Evolutionary conservation across 2,113 vertebrate species (phyloP).

Genomic region (Cyphomyrus discorhynchus): DNA sequence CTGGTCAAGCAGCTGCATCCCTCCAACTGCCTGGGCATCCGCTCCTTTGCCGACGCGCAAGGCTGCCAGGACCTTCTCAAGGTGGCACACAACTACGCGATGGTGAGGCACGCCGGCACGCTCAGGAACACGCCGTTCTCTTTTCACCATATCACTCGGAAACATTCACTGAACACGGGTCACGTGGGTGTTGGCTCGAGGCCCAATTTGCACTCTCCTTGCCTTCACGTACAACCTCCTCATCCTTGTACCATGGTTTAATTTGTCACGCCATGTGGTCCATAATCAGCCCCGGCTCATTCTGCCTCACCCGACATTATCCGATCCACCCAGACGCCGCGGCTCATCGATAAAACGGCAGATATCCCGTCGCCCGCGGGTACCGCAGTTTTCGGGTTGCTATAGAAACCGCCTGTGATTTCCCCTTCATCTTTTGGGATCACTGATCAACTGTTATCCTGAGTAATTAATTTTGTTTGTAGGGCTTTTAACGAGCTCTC

Average conservation of each 20-base stretch:
- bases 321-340: not conserved
- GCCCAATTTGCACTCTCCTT: not conserved
- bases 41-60: constrained; percentile 92
- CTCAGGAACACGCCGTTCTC: no score
- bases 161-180: not conserved
- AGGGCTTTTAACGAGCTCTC: not conserved
- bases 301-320: not conserved
- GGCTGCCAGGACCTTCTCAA: constrained; percentile 90
- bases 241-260: not conserved
- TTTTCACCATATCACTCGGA: not conserved
- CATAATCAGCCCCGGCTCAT: not conserved
- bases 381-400: not conserved
- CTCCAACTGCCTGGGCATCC: constrained; percentile 94
- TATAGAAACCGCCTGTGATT: constrained; percentile 2
- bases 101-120: not conserved
- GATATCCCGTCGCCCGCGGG: not conserved
- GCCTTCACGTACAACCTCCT: not conserved
- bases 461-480: constrained; percentile 13
- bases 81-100: constrained; percentile 41
- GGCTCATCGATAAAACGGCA: not conserved
- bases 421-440: constrained; percentile 2
- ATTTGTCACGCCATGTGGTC: not conserved
- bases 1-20: constrained; percentile 97
- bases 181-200: not conserved
- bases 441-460: constrained; percentile 1